phyloP scores from a whole-genome alignment of 2,888 invertebrate species.

The Eumerus sabulonum region DNA sequence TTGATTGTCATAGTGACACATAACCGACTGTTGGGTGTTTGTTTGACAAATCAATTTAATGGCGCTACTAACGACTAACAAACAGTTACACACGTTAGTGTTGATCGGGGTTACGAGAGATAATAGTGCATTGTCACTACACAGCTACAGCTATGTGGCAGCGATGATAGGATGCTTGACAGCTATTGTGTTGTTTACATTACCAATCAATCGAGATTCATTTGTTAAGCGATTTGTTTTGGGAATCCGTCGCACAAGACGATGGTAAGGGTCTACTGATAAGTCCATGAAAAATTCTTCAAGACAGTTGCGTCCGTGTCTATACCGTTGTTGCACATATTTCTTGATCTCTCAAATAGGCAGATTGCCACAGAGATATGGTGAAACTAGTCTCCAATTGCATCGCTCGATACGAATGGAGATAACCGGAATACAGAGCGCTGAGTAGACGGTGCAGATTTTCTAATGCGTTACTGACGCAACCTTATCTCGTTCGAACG shows the following conservation, averaged over 20 bases:
- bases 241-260: too few relatives aligned
- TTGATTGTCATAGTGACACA: constrained; percentile 48
- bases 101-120: constrained; percentile 14
- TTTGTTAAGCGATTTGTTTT: too few relatives aligned
- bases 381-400: constrained; percentile 44
- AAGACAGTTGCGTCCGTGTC: too few relatives aligned
- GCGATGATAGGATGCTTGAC: too few relatives aligned
- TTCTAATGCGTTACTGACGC: constrained; percentile 44
- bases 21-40: constrained; percentile 34
- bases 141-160: too few relatives aligned
- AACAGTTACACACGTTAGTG: too few relatives aligned
- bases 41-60: constrained; percentile 64
- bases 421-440: constrained; percentile 49
- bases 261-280: too few relatives aligned
- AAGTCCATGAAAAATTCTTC: too few relatives aligned
- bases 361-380: constrained; percentile 28
- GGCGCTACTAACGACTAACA: constrained; percentile 50
- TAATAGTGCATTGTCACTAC: constrained; percentile 55
- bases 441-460: constrained; percentile 23
- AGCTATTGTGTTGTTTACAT: too few relatives aligned
- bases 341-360: too few relatives aligned
- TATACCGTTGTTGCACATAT: too few relatives aligned
- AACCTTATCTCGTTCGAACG: constrained; percentile 56
- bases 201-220: too few relatives aligned
- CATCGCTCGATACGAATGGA: constrained; percentile 6